Evolutionary conservation across 2,797 vertebrate species (phyloP).

Genomic region (Oryzias sinensis): DNA sequence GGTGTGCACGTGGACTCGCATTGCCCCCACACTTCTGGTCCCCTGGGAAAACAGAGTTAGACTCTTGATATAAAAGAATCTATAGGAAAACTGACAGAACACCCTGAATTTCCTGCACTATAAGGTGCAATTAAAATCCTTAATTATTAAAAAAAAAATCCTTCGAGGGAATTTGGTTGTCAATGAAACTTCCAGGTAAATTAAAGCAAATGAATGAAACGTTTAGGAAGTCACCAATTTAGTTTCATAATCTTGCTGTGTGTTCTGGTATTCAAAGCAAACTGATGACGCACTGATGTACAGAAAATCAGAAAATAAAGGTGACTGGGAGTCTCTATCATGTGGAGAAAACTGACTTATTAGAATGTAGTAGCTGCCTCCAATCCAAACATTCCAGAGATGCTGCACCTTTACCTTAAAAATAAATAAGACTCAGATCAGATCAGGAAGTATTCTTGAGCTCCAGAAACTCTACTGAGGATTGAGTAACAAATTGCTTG

Average conservation of each 20-base stretch:
- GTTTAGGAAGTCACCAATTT: too few species aligned
- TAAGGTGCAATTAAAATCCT: too few species aligned
- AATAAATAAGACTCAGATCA: slow-evolving; percentile 26
- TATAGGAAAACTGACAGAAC: too few species aligned
- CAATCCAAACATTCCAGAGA: slow-evolving; percentile 14
- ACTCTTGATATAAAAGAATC: not conserved
- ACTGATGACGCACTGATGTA: not conserved
- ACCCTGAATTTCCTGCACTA: too few species aligned
- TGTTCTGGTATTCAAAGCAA: not conserved
- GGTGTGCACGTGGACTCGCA: slow-evolving; percentile 95
- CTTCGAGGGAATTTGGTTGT: not conserved
- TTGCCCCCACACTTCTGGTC: slow-evolving; percentile 80
- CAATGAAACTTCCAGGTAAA: not conserved
- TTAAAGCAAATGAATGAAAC: not conserved
- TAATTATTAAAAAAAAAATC: too few species aligned
- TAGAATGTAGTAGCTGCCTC: slow-evolving; percentile 1
- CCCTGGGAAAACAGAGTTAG: slow-evolving; percentile 53
- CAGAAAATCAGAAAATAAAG: not conserved
- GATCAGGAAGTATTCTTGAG: slow-evolving; percentile 23
- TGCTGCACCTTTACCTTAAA: slow-evolving; percentile 31
- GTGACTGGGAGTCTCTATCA: slow-evolving; percentile 6
- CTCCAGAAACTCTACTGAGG: slow-evolving; percentile 33
- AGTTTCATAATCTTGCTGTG: too few species aligned
- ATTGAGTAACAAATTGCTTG: slow-evolving; percentile 45
- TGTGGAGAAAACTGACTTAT: not conserved